Evolutionary conservation across 2,113 vertebrate species (phyloP).

Genomic region (Anser brachyrhynchus): DNA sequence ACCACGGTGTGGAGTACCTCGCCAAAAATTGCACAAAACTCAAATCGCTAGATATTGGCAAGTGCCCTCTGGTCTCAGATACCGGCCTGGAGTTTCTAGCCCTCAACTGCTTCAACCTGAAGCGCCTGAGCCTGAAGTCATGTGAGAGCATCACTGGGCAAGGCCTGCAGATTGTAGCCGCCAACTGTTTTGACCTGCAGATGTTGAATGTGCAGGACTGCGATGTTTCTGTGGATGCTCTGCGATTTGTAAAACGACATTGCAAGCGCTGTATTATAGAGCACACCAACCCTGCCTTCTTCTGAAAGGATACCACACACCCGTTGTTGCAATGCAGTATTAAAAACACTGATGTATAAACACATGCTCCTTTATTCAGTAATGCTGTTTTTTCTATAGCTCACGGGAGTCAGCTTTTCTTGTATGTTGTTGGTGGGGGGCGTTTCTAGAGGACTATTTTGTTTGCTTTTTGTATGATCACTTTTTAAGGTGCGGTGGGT

Average conservation of each 20-base stretch:
- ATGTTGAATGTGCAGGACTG: slow-evolving; percentile 97
- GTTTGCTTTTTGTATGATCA: slow-evolving; percentile 21
- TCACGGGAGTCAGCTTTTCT: slow-evolving; percentile 49
- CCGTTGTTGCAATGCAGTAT: slow-evolving; percentile 8
- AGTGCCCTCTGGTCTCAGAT: slow-evolving; percentile 95
- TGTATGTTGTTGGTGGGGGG: slow-evolving; percentile 21
- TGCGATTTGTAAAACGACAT: slow-evolving; percentile 92
- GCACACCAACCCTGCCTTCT: slow-evolving; percentile 97
- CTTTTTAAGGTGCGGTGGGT: neutral
- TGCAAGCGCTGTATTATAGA: slow-evolving; percentile 96
- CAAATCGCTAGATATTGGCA: slow-evolving; percentile 94
- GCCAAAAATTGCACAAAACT: slow-evolving; percentile 95
- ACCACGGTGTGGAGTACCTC: slow-evolving; percentile 93
- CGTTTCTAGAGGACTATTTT: slow-evolving; percentile 31
- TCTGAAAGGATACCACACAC: slow-evolving; percentile 76
- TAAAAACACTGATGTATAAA: slow-evolving; percentile 54
- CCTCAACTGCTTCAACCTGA: slow-evolving; percentile 91
- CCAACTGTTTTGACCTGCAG: slow-evolving; percentile 96
- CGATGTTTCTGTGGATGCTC: slow-evolving; percentile 91
- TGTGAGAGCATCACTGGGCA: slow-evolving; percentile 94
- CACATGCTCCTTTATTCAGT: slow-evolving; percentile 9
- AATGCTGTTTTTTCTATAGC: slow-evolving; percentile 54
- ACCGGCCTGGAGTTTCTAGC: slow-evolving; percentile 92
- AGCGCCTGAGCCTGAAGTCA: slow-evolving; percentile 92
- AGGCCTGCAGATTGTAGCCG: slow-evolving; percentile 91